Base-by-base conservation (phyloP, 2,113 vertebrate species). In the Arenaria interpres region DNA sequence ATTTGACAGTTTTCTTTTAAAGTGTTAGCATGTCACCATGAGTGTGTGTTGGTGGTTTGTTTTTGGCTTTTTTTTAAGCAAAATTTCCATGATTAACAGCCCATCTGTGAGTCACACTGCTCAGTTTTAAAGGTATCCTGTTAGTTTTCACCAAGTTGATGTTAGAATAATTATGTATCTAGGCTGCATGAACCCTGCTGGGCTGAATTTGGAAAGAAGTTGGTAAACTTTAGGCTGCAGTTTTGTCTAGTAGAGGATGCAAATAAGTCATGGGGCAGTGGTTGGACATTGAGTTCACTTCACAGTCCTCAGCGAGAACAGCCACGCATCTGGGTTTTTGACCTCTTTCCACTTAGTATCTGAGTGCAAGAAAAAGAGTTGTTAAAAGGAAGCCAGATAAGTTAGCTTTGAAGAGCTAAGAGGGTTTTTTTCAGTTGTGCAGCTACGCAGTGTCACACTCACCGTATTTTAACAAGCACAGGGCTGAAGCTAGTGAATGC, bases 401-500 rank as follows among this genome's bases (percentile, higher is more conserved):
- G n/a, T n/a, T 14, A 53, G 51, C 17, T 71, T 54, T 54, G 51
- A 54, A 54, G 27, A 54, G 51, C 51, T 54, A 30, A 51, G 51
- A 53, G 27, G 8, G 28, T 30, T 10, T 81, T 13, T 37, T 48
- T 15, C 13, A 28, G 4, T 68, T 80, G 19, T 27, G 35, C 32
- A 69, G 2, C 28, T 76, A 5, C 16, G 77, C 17, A 19, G 18
- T 77, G 35, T 28, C 23, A 14, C 62, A 45, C n/a, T 76, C 11
- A 33, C 12, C 4, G 1, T 48, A 57, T 56, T 86, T 73, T 51
- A 60, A 35, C 35, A 73, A 46, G 30, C 24, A 32, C 0, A 0
- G 14, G 19, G 30, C 62, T 85, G 82, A 84, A 68, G 17, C 30
- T 62, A 10, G 8, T 73, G 46, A 62, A 15, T 56, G 6, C 35